Evolutionary conservation across 2,797 vertebrate genomes (phyloP), one percentile per base, ranked within the genome.

Genomic region (Saxicola maurus): DNA sequence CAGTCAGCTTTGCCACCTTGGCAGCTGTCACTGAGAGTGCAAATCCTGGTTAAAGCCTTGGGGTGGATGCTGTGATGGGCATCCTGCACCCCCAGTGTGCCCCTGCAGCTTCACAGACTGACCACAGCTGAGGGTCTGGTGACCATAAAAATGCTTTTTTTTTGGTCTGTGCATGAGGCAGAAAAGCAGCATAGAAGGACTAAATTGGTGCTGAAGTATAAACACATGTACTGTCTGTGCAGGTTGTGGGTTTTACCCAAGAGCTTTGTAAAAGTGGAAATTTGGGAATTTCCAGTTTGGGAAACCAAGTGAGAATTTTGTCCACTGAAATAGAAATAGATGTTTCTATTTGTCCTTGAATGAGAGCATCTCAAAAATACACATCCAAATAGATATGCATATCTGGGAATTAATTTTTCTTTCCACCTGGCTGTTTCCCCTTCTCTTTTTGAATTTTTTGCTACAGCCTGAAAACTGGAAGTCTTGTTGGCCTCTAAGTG

Each of bases 11-110:
- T 4, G n/a, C 31, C 33, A 46, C 31, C 46, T 48, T 2, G 35
- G 35, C 35, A 51, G 43, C 60, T 73, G 28, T 73, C 23, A 13
- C 35, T 65, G 60, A 49, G 59, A 35, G 40, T 23, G 25, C 37
- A 31, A 28, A 28, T 24, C 19, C 23, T 31, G 51, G 21, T 7
- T 73, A 1, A 57, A 57, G 21, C 51, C 17, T 43, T 72, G 18
- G 45, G n/a, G 5, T 51, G 18, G 45, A 16, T 51, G 69, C 60
- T 74, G 28, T 59, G 45, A 23, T 15, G 14, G 17, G 12, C 52
- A 66, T 74, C 11, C 46, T 25, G 14, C 35, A 6, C 25, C 7
- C 1, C 2, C 18, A 6, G 19, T 0, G 0, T 7, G 11, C 6
- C 45, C 4, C 2, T 62, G 38, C 16, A 2, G 24, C 33, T 25